phyloP scores from a whole-genome alignment of 1,140 invertebrate species.

The Sycobia sp. region DNA sequence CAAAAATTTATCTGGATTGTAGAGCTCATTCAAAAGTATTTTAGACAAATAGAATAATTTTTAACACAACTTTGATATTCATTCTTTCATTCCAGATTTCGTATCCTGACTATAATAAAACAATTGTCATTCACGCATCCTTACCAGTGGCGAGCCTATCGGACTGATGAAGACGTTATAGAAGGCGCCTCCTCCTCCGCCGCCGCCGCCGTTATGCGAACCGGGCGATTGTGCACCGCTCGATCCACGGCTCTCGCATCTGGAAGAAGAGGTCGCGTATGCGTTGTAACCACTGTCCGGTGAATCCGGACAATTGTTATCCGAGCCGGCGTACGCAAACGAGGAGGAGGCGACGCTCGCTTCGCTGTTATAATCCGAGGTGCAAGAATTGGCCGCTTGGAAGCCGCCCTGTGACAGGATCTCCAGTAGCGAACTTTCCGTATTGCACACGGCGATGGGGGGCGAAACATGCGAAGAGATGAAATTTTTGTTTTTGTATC shows the following conservation, averaged over 20 bases:
- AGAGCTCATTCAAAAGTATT: no score
- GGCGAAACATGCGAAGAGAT: conserved; percentile 25
- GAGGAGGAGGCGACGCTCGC: conserved; percentile 33
- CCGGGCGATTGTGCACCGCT: conserved; percentile 40
- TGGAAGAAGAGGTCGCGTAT: conserved; percentile 16
- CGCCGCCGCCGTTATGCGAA: conserved; percentile 15
- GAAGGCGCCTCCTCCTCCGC: conserved; percentile 29
- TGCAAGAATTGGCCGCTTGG: conserved; percentile 37
- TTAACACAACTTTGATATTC: no score
- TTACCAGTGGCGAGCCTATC: conserved; percentile 39
- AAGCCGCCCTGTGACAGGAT: conserved; percentile 35
- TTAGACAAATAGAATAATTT: no score
- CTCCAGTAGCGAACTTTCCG: conserved; percentile 40
- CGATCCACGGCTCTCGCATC: conserved; percentile 40
- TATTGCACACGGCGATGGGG: conserved; percentile 35
- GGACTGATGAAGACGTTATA: conserved; percentile 38
- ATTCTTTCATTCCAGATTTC: no score
- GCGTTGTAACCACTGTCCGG: conserved; percentile 37
- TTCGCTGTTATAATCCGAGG: conserved; percentile 13
- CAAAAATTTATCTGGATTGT: no score
- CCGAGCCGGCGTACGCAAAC: conserved; percentile 28
- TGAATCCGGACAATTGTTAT: conserved; percentile 44
- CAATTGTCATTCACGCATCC: no score
- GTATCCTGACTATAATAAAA: no score
- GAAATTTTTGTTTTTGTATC: no score